Base-by-base conservation (phyloP, 2,797 vertebrate genomes). In the Helicolenus hilgendorfi region DNA sequence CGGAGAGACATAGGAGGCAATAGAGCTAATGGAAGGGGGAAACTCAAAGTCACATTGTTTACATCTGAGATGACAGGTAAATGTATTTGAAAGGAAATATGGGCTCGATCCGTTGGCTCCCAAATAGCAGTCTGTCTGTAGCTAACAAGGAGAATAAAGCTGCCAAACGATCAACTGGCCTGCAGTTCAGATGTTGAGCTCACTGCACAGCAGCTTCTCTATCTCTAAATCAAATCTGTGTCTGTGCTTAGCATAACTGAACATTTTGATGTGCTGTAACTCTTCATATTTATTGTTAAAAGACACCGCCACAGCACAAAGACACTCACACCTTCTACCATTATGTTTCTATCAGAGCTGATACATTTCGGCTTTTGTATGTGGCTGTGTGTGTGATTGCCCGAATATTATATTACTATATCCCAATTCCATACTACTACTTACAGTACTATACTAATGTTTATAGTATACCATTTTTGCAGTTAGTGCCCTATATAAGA, bases 31-130 rank as follows among this genome's bases (percentile, higher is more conserved):
- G 96, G 95, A 96, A 95, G 88, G 65, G 77, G 95, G 91, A 86
- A 94, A 94, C 92, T 95, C 93, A 96, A 96, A 96, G 95, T 96
- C 96, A 96, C 95, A 96, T 95, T 96, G 96, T 96, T 96, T 96
- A 95, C 96, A 96, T 96, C 93, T 83, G 78, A 91, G 94, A 94
- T 96, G 96, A 96, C 96, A 97, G 92, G 94, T 93, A 93, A 96
- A 96, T 96, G 93, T 94, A 94, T 96, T 94, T 91, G 92, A 93
- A 89, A 95, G 94, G 93, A 96, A 96, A 96, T 96, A 96, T 90
- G 83, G 85, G 72, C 83, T 85, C 92, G 92, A 95, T 92, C 87
- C 86, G 78, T 79, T 79, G 89, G 72, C 88, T 94, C 60, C 83
- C 77, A 87, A 92, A 94, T 90, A 90, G 83, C 91, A 45, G 91